Evolutionary conservation across 1,140 invertebrate species (phyloP).

Genomic region (Nixonia krombeini): DNA sequence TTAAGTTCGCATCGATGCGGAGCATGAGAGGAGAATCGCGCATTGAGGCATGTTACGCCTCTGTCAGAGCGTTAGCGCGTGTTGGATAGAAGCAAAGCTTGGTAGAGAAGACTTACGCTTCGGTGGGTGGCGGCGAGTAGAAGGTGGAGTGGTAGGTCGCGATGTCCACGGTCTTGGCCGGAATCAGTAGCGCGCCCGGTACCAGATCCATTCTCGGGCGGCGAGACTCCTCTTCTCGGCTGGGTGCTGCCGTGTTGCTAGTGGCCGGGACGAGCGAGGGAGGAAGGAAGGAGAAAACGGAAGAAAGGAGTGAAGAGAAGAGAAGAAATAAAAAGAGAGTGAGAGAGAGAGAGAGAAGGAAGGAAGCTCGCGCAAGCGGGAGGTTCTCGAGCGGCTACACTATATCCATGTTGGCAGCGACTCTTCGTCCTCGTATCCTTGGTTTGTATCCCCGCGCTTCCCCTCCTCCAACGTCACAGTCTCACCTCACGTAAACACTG

Average conservation of each 20-base stretch:
- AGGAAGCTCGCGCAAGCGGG: neutral
- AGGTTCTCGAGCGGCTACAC: conserved; percentile 18
- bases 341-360: neutral
- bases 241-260: too few relatives aligned
- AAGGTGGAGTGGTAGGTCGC: conserved; percentile 64
- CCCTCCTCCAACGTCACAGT: neutral
- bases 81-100: too few relatives aligned
- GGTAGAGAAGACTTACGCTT: conserved; percentile 67
- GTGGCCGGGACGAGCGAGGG: neutral
- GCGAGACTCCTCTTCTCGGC: conserved; percentile 8
- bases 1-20: too few relatives aligned
- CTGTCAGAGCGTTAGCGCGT: too few relatives aligned
- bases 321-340: too few relatives aligned
- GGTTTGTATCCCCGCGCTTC: neutral
- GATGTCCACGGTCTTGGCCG: conserved; percentile 60
- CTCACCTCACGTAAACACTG: conserved; percentile 33
- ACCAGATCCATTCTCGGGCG: conserved; percentile 57
- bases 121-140: conserved; percentile 69
- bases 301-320: conserved; percentile 1
- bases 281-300: conserved; percentile 3
- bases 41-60: too few relatives aligned
- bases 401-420: conserved; percentile 36
- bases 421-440: neutral
- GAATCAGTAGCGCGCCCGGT: conserved; percentile 53
- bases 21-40: too few relatives aligned